Percentiles rank a stretch among this genome's conserved stretches.
Evolutionary conservation across 2,888 invertebrate species (phyloP).

Genomic region (Frankliniella fusca): DNA sequence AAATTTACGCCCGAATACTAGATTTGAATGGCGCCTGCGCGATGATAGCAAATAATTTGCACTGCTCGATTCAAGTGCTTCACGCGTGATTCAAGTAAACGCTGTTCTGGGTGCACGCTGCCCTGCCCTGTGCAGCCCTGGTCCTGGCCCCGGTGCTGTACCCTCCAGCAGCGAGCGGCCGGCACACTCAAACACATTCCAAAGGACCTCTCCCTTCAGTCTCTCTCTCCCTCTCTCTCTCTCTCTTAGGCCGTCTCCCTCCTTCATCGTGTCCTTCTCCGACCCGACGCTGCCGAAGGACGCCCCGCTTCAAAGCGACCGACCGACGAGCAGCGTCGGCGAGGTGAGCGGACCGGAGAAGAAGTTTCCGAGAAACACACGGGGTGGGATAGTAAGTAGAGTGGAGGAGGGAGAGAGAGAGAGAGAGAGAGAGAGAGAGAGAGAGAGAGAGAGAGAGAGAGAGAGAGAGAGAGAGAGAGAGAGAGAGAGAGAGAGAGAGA

Average conservation of each 20-base stretch:
- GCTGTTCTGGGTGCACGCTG: no score
- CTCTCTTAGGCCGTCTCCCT: neutral
- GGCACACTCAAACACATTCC: no score
- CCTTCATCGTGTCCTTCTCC: neutral
- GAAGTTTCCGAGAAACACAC: constrained; percentile 6
- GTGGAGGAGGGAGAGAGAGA: neutral
- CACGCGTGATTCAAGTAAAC: no score
- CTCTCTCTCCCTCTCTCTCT: neutral
- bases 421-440: no score
- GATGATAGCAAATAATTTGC: no score
- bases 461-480: neutral
- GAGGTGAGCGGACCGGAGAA: neutral
- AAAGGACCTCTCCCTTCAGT: neutral
- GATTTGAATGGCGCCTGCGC: no score
- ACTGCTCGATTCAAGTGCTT: no score
- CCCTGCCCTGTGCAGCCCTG: no score
- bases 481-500: constrained; percentile 4
- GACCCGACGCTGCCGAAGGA: neutral
- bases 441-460: neutral
- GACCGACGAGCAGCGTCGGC: no score
- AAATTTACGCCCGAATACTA: no score
- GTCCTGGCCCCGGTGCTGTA: no score
- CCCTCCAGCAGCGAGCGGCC: no score
- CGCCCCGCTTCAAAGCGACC: constrained; percentile 4
- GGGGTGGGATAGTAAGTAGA: neutral